A percentile compares a stretch with the other conserved stretches of the same genome.
Evolutionary conservation across 1,140 invertebrate genomes (phyloP).

Genomic region (Cotesia glomerata): DNA sequence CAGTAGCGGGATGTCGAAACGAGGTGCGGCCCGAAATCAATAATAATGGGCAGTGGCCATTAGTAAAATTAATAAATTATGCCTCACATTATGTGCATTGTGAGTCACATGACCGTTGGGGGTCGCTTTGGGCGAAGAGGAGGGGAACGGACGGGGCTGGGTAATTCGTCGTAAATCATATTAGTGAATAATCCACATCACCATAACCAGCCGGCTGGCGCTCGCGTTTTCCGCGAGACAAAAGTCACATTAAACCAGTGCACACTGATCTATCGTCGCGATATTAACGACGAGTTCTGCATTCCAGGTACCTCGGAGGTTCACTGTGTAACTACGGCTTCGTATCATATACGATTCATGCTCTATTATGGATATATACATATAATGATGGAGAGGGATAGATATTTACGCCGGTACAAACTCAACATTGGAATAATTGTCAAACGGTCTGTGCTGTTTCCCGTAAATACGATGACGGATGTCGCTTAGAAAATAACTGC

Average conservation of each 20-base stretch:
- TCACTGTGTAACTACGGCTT: neutral
- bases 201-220: constrained; percentile 50
- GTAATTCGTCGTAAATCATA: constrained; percentile 64
- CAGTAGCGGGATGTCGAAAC: constrained; percentile 51
- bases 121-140: too few species aligned
- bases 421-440: constrained; percentile 2
- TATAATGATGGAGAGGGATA: neutral
- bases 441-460: neutral
- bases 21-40: constrained; percentile 60
- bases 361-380: too few species aligned
- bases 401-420: neutral
- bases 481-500: too few species aligned
- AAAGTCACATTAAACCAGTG: constrained; percentile 36
- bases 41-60: constrained; percentile 65
- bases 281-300: constrained; percentile 33
- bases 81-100: constrained; percentile 64
- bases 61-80: constrained; percentile 67
- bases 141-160: constrained; percentile 26
- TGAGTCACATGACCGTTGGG: constrained; percentile 46
- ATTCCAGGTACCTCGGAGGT: constrained; percentile 10
- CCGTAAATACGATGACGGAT: neutral
- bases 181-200: constrained; percentile 66
- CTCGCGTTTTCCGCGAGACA: constrained; percentile 35
- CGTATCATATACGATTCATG: constrained; percentile 1
- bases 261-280: constrained; percentile 34